Conservation (phyloP, 53 echinoderm and acorn worm genomes). For the Hippasteria phrygiana region DNA sequence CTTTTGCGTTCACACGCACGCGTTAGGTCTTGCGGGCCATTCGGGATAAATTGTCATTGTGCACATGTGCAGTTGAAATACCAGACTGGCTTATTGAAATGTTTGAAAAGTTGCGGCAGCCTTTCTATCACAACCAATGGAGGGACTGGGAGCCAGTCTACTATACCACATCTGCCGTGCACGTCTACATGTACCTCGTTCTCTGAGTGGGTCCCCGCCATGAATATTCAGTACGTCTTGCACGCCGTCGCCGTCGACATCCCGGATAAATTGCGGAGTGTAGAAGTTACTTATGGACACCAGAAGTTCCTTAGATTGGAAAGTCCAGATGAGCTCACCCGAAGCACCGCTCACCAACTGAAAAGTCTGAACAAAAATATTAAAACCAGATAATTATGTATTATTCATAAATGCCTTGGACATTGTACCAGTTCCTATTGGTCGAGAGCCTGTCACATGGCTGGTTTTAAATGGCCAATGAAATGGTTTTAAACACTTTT, state of each 20-base stretch:
- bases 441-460: no score
- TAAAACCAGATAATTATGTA: not conserved
- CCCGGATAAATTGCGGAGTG: constrained; percentile 89
- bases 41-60: no score
- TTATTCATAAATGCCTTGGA: no score
- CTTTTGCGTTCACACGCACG: no score
- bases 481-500: no score
- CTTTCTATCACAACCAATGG: no score
- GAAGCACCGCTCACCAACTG: constrained; percentile 75
- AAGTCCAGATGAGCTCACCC: constrained; percentile 79
- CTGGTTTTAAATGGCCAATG: no score
- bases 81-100: no score
- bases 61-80: no score
- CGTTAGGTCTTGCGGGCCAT: no score
- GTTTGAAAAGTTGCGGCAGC: no score
- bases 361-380: not conserved
- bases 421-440: no score
- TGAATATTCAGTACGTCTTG: constrained; percentile 86
- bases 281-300: constrained; percentile 90
- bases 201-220: constrained; percentile 94
- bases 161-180: not conserved
- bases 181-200: constrained; percentile 66
- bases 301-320: constrained; percentile 49
- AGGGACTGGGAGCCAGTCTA: not conserved
- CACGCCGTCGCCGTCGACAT: constrained; percentile 81